Conservation (phyloP, 1,140 invertebrate species). For the Bilobella aurantiaca region DNA sequence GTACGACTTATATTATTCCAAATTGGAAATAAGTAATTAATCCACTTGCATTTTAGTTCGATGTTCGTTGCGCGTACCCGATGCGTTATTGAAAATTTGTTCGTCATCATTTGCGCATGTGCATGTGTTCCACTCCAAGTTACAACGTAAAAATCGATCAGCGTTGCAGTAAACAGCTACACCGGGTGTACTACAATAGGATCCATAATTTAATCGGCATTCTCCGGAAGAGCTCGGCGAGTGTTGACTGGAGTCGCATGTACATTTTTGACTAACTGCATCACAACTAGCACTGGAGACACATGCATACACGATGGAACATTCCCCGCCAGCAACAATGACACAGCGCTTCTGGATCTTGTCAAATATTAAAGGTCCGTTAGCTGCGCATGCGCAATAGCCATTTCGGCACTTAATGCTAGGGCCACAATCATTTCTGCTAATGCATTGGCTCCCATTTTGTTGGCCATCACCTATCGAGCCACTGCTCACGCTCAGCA, state of each 20-base stretch:
- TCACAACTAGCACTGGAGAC: background rate
- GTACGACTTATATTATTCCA: too few relatives aligned
- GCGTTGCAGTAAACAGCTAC: background rate
- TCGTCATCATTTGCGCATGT: background rate
- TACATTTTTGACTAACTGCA: background rate
- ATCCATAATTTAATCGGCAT: background rate
- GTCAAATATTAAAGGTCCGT: conserved; percentile 5
- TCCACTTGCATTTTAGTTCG: too few relatives aligned
- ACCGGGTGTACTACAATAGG: background rate
- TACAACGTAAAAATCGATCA: background rate
- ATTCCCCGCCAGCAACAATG: background rate
- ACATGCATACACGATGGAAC: background rate
- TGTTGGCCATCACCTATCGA: too few relatives aligned
- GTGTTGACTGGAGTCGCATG: background rate
- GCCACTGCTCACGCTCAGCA: too few relatives aligned
- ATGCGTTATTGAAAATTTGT: background rate
- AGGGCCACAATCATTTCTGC: too few relatives aligned
- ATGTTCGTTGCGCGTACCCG: too few relatives aligned
- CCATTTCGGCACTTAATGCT: too few relatives aligned
- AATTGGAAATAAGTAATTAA: background rate
- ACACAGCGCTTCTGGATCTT: background rate
- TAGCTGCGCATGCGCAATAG: too few relatives aligned
- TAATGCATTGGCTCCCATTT: too few relatives aligned
- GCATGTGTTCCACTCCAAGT: background rate
- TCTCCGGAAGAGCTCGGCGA: background rate